phyloP scores from a whole-genome alignment of 2,113 vertebrate species.

The Phrynosoma platyrhinos region DNA sequence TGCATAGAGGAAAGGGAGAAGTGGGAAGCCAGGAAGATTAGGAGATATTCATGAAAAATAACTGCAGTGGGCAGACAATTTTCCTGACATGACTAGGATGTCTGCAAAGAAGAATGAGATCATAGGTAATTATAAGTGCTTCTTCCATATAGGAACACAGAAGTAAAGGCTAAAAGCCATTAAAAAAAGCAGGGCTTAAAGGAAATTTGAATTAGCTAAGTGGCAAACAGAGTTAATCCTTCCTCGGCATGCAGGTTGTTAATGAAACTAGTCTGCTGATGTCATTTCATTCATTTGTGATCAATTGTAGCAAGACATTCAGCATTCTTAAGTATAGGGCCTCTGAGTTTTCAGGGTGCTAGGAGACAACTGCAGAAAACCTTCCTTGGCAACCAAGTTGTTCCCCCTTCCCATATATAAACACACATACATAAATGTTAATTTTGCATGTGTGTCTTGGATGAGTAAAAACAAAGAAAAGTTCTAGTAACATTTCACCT shows the following conservation, averaged over 20 bases:
- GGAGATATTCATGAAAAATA: background rate
- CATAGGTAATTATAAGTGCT: constrained; percentile 46
- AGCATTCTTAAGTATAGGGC: background rate
- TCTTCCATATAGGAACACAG: constrained; percentile 25
- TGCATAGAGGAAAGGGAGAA: background rate
- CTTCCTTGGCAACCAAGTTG: background rate
- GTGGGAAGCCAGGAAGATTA: background rate
- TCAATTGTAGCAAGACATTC: background rate
- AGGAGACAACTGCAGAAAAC: background rate
- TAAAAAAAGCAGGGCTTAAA: constrained; percentile 50
- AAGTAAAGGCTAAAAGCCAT: constrained; percentile 43
- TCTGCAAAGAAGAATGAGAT: constrained; percentile 39
- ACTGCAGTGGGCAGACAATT: constrained; percentile 16
- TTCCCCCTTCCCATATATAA: too few relatives aligned
- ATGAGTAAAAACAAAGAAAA: background rate
- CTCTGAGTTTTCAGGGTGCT: background rate
- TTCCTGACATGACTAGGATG: background rate
- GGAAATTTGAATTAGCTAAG: constrained; percentile 48
- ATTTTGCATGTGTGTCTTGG: background rate
- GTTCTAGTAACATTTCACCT: background rate
- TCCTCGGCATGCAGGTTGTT: constrained; percentile 41
- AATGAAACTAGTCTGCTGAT: background rate
- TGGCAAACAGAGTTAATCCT: constrained; percentile 39
- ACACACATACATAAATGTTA: background rate
- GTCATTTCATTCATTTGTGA: background rate